Evolutionary conservation across 2,888 invertebrate genomes (phyloP).

Genomic region (Hydriomena furcata): DNA sequence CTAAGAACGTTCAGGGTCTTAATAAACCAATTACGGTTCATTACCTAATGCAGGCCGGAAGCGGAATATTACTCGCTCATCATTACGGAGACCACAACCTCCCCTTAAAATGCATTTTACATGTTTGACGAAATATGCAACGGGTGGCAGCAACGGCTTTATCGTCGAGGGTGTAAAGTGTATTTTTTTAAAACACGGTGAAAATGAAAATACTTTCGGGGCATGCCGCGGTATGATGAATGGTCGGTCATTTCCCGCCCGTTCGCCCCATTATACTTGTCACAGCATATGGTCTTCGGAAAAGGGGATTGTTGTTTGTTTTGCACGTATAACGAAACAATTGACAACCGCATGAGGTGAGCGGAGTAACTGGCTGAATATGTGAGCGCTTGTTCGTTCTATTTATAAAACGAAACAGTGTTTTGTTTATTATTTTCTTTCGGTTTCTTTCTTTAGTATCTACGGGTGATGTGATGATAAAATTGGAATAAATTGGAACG

Average conservation of each 20-base stretch:
- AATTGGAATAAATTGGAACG: too few species aligned
- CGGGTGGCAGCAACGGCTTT: slow-evolving; percentile 50
- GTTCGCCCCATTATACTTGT: slow-evolving; percentile 61
- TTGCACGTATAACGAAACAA: slow-evolving; percentile 40
- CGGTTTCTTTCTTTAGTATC: not conserved
- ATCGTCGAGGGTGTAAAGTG: slow-evolving; percentile 46
- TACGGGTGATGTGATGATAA: too few species aligned
- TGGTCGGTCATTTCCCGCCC: slow-evolving; percentile 69
- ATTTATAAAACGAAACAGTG: not conserved
- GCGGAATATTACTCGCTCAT: slow-evolving; percentile 73
- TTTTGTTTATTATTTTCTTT: not conserved
- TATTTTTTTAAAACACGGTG: slow-evolving; percentile 50
- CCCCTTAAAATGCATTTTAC: slow-evolving; percentile 72
- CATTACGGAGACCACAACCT: slow-evolving; percentile 72
- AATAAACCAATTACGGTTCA: slow-evolving; percentile 79
- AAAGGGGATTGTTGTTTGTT: slow-evolving; percentile 63
- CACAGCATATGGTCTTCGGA: slow-evolving; percentile 68
- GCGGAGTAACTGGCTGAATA: slow-evolving; percentile 3
- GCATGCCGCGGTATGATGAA: slow-evolving; percentile 60
- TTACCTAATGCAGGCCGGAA: slow-evolving; percentile 79
- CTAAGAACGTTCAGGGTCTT: slow-evolving; percentile 59
- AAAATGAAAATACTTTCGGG: slow-evolving; percentile 66
- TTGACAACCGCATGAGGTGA: slow-evolving; percentile 17
- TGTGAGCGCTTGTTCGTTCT: not conserved
- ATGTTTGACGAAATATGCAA: slow-evolving; percentile 56